A percentile compares a stretch with the other conserved stretches of the same genome.
Evolutionary conservation across 2,888 invertebrate genomes (phyloP).

Genomic region (Buathra laborator): DNA sequence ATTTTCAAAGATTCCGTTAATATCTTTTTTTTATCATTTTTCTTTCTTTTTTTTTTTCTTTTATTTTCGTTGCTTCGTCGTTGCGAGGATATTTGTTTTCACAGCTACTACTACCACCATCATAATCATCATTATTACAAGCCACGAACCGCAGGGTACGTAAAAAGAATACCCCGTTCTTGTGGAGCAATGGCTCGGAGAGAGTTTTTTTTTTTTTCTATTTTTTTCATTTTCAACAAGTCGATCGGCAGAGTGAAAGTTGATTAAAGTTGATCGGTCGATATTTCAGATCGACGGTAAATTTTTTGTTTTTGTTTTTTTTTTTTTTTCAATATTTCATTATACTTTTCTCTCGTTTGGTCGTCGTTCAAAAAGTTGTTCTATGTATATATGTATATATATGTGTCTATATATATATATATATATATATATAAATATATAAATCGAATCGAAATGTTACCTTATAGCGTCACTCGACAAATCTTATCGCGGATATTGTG

Average conservation of each 20-base stretch:
- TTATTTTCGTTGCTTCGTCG: slow-evolving; percentile 2
- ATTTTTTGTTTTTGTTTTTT: too few species aligned
- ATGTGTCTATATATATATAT: slow-evolving; percentile 11
- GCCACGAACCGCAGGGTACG: slow-evolving; percentile 21
- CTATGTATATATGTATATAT: slow-evolving; percentile 20
- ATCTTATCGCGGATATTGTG: slow-evolving; percentile 43
- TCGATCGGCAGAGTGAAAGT: slow-evolving; percentile 34
- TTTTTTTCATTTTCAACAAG: slow-evolving; percentile 21
- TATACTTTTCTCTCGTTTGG: slow-evolving; percentile 19
- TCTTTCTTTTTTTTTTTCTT: not conserved
- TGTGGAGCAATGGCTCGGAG: slow-evolving; percentile 12
- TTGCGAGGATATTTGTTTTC: slow-evolving; percentile 14
- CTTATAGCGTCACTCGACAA: slow-evolving; percentile 24
- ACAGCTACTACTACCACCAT: slow-evolving; percentile 55
- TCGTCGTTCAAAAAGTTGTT: slow-evolving; percentile 44
- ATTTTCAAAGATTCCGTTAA: not conserved
- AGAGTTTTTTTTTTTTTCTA: slow-evolving; percentile 7
- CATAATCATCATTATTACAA: slow-evolving; percentile 42
- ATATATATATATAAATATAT: slow-evolving; percentile 29
- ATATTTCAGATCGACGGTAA: slow-evolving; percentile 33
- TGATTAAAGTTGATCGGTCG: slow-evolving; percentile 20
- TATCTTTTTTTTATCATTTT: not conserved
- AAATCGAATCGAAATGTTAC: slow-evolving; percentile 42
- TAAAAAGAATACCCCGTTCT: slow-evolving; percentile 38
- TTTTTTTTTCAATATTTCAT: slow-evolving; percentile 18